phyloP scores from a whole-genome alignment of 2,888 invertebrate genomes.

The Stenodera caucasica region DNA sequence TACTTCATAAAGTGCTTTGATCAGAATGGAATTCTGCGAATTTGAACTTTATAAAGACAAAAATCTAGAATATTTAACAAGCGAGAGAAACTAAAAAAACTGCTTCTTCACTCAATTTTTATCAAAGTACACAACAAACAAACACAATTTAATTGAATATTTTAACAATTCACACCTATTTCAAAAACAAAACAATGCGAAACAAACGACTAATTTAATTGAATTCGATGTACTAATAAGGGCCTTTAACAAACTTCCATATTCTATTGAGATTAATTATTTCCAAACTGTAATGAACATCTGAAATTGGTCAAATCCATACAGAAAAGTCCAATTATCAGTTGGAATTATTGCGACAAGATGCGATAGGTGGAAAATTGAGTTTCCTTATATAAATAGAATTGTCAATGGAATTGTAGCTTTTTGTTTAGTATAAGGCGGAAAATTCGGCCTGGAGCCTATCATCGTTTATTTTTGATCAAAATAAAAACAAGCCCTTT shows the following conservation, averaged over 20 bases:
- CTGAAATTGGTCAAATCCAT: too few species aligned
- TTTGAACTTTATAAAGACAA: not conserved
- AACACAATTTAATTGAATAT: not conserved
- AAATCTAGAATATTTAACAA: not conserved
- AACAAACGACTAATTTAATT: not conserved
- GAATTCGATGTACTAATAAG: not conserved
- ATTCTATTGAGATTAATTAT: not conserved
- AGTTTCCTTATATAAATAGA: not conserved
- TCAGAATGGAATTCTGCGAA: not conserved
- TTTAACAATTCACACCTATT: too few species aligned
- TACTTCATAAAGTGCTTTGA: not conserved
- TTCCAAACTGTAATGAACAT: not conserved
- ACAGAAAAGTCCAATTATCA: too few species aligned
- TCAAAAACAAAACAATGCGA: not conserved
- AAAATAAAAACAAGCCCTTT: conserved; percentile 1
- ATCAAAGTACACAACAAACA: not conserved
- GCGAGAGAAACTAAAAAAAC: too few species aligned
- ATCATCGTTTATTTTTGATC: not conserved
- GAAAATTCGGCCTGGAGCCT: not conserved
- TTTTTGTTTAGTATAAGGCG: not conserved
- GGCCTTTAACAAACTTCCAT: not conserved
- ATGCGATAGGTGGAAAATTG: conserved; percentile 9
- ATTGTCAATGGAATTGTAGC: not conserved
- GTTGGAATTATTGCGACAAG: too few species aligned
- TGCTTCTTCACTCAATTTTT: not conserved